Base-by-base conservation (phyloP, 2,797 vertebrate species). In the Yasuhikotakia modesta region DNA sequence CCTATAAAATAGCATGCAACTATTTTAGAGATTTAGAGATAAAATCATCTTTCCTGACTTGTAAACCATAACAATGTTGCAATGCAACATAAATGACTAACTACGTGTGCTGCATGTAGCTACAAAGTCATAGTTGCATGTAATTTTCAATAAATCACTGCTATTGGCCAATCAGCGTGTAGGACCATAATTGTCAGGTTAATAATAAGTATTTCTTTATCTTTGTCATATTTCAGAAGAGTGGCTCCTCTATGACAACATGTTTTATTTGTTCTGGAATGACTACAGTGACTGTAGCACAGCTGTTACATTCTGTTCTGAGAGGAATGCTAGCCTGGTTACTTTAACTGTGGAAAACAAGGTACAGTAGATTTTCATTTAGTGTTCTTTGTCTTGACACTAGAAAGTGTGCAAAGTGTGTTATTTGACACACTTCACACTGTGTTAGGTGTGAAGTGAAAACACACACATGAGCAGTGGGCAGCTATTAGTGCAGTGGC, bases 191-290 rank as follows among this genome's bases (percentile, higher is more conserved):
- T 6, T n/a, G 5, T 52, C 21, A 24, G 19, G 19, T 14, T 27
- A 24, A 55, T 5, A 27, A 27, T 27, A 27, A 35, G 35, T 13
- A 14, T 45, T 50, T 11, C n/a, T 22, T 61, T 16, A 64, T 35
- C 32, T 32, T 1, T 68, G 27, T 69, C 5, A 27, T 22, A 12
- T 71, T 81, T 60, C 53, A 83, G 82, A 83, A 43, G 21, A 64
- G 19, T 83, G 82, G 82, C 35, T 67, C 43, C 82, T 83, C 17
- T 24, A 68, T 63, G 46, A 57, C 19, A 39, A 72, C 11, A 46
- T 17, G 60, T 81, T 83, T 24, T 83, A 81, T 58, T 76, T 81
- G 63, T 81, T 83, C 72, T 81, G 82, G 82, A 76, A 2, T n/a
- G 16, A 63, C 1, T 10, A 24, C 1, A 70, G 71, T 27, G 27